Conservation (phyloP, 2,797 vertebrate genomes). For the Tolypeutes matacus region DNA sequence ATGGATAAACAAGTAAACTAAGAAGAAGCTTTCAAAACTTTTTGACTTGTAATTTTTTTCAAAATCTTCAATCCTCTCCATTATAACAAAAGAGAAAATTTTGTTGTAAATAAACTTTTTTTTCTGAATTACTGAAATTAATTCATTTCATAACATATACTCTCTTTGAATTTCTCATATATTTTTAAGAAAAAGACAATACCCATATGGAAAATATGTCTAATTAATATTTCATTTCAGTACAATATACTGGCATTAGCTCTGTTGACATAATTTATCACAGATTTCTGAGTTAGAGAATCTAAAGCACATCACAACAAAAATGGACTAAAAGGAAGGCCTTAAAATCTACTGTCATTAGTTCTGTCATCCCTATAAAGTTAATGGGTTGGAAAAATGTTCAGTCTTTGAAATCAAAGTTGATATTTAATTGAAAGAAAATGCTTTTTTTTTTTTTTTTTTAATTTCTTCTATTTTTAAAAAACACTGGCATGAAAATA, state of each 20-base stretch:
- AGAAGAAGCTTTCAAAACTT: slow-evolving; percentile 65
- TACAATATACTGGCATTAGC: slow-evolving; percentile 85
- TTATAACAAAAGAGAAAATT: slow-evolving; percentile 83
- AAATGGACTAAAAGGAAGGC: slow-evolving; percentile 85
- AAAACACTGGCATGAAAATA: slow-evolving; percentile 71
- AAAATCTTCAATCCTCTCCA: slow-evolving; percentile 72
- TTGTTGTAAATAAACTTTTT: slow-evolving; percentile 45
- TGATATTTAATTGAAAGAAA: slow-evolving; percentile 88
- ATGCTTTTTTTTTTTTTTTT: slow-evolving; percentile 87
- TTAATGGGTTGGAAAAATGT: slow-evolving; percentile 87
- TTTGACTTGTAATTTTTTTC: slow-evolving; percentile 68
- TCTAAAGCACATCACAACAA: slow-evolving; percentile 80
- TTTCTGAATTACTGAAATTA: slow-evolving; percentile 82
- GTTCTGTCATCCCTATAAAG: slow-evolving; percentile 85
- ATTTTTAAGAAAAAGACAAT: slow-evolving; percentile 80
- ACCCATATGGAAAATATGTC: slow-evolving; percentile 72
- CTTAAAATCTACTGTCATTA: slow-evolving; percentile 86
- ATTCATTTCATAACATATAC: slow-evolving; percentile 80
- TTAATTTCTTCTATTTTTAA: slow-evolving; percentile 79
- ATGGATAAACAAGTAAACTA: slow-evolving; percentile 50
- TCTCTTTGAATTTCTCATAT: slow-evolving; percentile 79
- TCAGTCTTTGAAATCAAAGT: slow-evolving; percentile 87
- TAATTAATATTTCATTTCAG: slow-evolving; percentile 86
- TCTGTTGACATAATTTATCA: slow-evolving; percentile 84
- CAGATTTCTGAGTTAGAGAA: slow-evolving; percentile 83